Evolutionary conservation across 2,888 invertebrate species (phyloP), one percentile per base, ranked within the genome.

Genomic region (Endomychus coccineus): DNA sequence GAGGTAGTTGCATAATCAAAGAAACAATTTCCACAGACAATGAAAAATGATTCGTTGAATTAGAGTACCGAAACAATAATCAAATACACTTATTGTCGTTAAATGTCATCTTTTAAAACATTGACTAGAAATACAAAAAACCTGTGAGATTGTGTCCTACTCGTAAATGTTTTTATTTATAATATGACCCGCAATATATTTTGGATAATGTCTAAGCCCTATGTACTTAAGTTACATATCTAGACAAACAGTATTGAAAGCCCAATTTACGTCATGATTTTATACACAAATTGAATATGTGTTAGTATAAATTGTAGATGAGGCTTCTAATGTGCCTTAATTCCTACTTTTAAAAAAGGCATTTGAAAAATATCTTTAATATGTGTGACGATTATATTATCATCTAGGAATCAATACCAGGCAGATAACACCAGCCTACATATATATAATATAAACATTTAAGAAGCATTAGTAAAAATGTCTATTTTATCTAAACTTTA

Each of bases 331-430:
- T 28, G 21, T 27, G 36, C 36, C 36, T 36, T 36, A 36, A 30
- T 16, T 25, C 9, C 29, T 36, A 36, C 36, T 30, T 29, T 16
- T 36, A 30, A 31, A 36, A 36, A 36, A 36, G 23, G 36, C 36
- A 36, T 60, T 58, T 62, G 59, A 62, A 62, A 61, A 62, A 62
- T 62, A 62, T 58, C 51, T 54, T 47, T 54, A 46, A 50, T 52
- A 50, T 50, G 40, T 49, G 46, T 46, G 41, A 51, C 46, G 46
- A 50, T 54, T 57, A 55, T 49, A 48, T 49, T 50, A 52, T 51
- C 38, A 51, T 58, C 56, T 62, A 63, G 63, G 63, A 63, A 61
- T 60, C 61, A 56, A 52, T 60, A 61, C 59, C 60, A 59, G 42
- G 55, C 55, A 44, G 44, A 48, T 39, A 39, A 29, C 31, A 41